These are phyloP conservation scores for Petaurus breviceps DNA, from an alignment of 2,113 vertebrate genomes.

Conservation along the genomic window DNA sequence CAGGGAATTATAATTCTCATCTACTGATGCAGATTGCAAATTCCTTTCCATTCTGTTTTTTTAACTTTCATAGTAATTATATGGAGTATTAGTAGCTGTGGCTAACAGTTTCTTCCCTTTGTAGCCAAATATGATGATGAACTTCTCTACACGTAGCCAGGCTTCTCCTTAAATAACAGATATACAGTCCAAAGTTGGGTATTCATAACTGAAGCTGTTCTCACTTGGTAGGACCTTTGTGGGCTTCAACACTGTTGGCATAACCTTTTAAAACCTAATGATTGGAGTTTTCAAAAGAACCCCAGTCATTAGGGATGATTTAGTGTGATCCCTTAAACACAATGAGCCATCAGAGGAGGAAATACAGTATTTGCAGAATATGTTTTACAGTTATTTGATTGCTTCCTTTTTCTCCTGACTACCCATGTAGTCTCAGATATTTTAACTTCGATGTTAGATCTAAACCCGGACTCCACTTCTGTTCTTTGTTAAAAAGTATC, in stretches of 20 bases:
- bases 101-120: background rate
- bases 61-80: background rate
- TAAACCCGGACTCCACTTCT: background rate
- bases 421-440: background rate
- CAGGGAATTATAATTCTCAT: background rate
- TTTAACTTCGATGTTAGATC: background rate
- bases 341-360: background rate
- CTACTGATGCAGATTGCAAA: background rate
- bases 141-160: background rate
- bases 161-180: background rate
- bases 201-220: background rate
- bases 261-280: background rate
- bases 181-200: background rate
- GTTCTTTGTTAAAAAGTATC: background rate
- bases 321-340: background rate
- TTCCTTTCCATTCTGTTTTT: background rate
- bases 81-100: background rate
- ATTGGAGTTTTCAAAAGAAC: background rate
- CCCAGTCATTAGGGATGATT: background rate
- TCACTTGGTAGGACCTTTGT: background rate
- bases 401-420: background rate
- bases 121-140: background rate
- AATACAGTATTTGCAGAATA: too few species aligned
- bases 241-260: background rate
- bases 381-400: slow-evolving; percentile 18